phyloP scores from a whole-genome alignment of 2,797 vertebrate genomes.

The Cirrhinus mrigala region DNA sequence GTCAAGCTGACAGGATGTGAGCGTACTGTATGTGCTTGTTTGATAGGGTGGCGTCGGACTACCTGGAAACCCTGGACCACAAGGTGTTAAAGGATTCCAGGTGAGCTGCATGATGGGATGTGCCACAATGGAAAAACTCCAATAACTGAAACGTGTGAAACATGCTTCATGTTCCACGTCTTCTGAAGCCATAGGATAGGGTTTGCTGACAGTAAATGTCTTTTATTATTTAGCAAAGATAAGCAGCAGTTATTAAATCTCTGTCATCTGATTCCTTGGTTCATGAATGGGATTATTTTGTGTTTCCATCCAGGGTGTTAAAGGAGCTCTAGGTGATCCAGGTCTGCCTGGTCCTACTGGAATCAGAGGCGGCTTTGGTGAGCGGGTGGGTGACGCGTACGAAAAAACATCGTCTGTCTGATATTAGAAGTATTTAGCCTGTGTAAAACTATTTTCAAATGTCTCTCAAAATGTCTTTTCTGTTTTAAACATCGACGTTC shows the following conservation, averaged over 20 bases:
- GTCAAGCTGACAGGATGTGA: neutral
- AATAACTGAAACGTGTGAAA: neutral
- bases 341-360: constrained; percentile 96
- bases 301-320: constrained; percentile 82
- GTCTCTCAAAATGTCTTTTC: neutral
- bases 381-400: constrained; percentile 85
- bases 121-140: neutral
- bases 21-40: constrained; percentile 55
- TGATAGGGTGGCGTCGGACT: constrained; percentile 88
- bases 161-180: too few relatives aligned
- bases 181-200: neutral
- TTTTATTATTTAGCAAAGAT: neutral
- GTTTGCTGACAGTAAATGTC: neutral
- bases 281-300: neutral
- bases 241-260: neutral
- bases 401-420: neutral
- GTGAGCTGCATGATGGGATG: constrained; percentile 68
- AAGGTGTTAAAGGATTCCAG: constrained; percentile 93
- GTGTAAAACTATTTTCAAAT: neutral
- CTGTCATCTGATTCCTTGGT: neutral
- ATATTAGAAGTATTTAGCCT: neutral
- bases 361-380: constrained; percentile 89
- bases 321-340: constrained; percentile 88
- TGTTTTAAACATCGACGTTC: neutral
- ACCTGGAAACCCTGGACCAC: constrained; percentile 81